These are phyloP conservation scores for Phaethon lepturus DNA, from an alignment of 2,113 vertebrate genomes.

Conservation along the genomic window DNA sequence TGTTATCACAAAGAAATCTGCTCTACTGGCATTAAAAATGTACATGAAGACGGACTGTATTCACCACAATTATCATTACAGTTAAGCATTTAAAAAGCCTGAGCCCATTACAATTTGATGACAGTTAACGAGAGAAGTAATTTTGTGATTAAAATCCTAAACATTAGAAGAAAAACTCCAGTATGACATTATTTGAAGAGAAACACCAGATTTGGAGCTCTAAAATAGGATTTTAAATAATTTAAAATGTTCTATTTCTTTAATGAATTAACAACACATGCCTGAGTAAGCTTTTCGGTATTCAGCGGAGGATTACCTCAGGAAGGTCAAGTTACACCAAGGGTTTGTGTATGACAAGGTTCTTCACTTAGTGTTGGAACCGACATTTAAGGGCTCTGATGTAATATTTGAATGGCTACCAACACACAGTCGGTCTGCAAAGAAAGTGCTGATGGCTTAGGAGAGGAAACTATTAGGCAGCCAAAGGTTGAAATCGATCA, in stretches of 20 bases:
- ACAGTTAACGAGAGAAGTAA: conserved; percentile 26
- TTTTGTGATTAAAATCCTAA: conserved; percentile 50
- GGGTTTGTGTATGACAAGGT: neutral
- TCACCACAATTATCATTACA: conserved; percentile 44
- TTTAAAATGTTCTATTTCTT: conserved; percentile 49
- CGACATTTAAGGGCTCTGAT: conserved; percentile 23
- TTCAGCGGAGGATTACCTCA: neutral
- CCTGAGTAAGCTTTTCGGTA: conserved; percentile 28
- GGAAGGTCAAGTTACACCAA: neutral
- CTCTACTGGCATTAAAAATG: conserved; percentile 41
- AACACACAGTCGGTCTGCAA: neutral
- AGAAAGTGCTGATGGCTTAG: conserved; percentile 16
- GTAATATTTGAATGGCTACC: conserved; percentile 20
- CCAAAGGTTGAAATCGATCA: conserved; percentile 41
- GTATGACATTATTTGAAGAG: neutral
- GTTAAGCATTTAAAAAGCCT: conserved; percentile 50
- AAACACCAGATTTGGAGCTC: conserved; percentile 3
- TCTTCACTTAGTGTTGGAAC: neutral
- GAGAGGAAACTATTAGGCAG: conserved; percentile 38
- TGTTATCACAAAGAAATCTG: conserved; percentile 54
- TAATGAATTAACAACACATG: conserved; percentile 40
- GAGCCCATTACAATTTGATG: conserved; percentile 18
- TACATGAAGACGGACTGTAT: conserved; percentile 34
- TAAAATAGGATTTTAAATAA: conserved; percentile 44
- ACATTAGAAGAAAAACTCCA: neutral